Percentiles rank a stretch among this genome's conserved stretches.
phyloP scores from a whole-genome alignment of 2,113 vertebrate genomes.

The Glaucidium brasilianum region DNA sequence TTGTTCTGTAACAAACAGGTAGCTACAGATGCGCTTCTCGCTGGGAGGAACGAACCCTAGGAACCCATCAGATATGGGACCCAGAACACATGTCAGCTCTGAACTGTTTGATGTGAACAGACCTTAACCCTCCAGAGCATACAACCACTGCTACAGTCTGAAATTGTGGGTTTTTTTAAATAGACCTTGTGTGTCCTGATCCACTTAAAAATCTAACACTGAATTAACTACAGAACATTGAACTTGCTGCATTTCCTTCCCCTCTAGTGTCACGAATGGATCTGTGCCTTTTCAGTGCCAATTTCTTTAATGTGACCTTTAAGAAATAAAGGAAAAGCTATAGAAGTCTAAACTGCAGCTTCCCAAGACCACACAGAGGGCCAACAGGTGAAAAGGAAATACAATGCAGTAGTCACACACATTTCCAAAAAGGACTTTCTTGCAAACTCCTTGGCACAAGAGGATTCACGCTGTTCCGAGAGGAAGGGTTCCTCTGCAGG shows the following conservation, averaged over 20 bases:
- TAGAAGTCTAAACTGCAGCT: background rate
- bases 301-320: background rate
- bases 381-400: background rate
- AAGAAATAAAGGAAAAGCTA: background rate
- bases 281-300: background rate
- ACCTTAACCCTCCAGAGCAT: background rate
- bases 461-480: too few relatives aligned
- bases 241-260: background rate
- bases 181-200: background rate
- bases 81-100: background rate
- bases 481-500: background rate
- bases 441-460: background rate
- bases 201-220: background rate
- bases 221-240: background rate
- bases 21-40: background rate
- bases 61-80: background rate
- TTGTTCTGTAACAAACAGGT: background rate
- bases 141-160: background rate
- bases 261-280: background rate
- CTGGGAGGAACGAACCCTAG: background rate
- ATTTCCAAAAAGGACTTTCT: background rate
- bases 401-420: background rate
- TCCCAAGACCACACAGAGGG: background rate
- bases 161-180: background rate
- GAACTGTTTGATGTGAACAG: background rate